These are phyloP conservation scores for Choristoneura fumiferana DNA, from an alignment of 1,140 invertebrate genomes.

Conservation along the genomic window DNA sequence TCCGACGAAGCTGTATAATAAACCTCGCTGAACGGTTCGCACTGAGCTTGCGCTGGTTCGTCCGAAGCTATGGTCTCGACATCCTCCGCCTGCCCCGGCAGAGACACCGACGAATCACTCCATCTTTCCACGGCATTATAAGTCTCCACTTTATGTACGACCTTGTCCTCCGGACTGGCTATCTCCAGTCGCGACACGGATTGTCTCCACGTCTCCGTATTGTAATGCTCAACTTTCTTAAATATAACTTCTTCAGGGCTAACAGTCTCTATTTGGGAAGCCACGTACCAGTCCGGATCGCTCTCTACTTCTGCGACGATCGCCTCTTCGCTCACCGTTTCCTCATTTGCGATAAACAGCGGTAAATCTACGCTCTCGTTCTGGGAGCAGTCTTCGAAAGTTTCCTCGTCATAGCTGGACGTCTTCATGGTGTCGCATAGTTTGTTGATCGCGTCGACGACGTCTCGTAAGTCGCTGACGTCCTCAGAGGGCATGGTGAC, in stretches of 20 bases:
- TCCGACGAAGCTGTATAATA: slow-evolving; percentile 65
- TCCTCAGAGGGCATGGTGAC: slow-evolving; percentile 49
- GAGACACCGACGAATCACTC: slow-evolving; percentile 35
- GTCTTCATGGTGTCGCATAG: slow-evolving; percentile 75
- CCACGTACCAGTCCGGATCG: slow-evolving; percentile 26
- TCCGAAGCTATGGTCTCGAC: slow-evolving; percentile 30
- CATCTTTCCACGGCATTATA: slow-evolving; percentile 39
- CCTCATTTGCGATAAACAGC: background rate
- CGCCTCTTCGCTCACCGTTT: background rate
- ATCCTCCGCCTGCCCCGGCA: slow-evolving; percentile 8
- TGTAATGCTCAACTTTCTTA: slow-evolving; percentile 24
- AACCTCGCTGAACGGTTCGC: slow-evolving; percentile 55
- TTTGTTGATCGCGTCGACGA: slow-evolving; percentile 74
- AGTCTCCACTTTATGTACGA: background rate
- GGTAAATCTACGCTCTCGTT: background rate
- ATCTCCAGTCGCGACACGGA: slow-evolving; percentile 1
- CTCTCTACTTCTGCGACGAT: background rate
- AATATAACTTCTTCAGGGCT: slow-evolving; percentile 37
- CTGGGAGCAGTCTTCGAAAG: slow-evolving; percentile 2
- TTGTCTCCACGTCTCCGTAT: slow-evolving; percentile 13
- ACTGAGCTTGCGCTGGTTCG: slow-evolving; percentile 27
- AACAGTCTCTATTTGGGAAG: slow-evolving; percentile 25
- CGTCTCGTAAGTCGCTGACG: slow-evolving; percentile 71
- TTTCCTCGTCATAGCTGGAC: slow-evolving; percentile 45
- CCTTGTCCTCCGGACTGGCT: slow-evolving; percentile 20